These are phyloP conservation scores for Poecilia picta DNA, from an alignment of 2,797 vertebrate genomes.

Conservation along the genomic window DNA sequence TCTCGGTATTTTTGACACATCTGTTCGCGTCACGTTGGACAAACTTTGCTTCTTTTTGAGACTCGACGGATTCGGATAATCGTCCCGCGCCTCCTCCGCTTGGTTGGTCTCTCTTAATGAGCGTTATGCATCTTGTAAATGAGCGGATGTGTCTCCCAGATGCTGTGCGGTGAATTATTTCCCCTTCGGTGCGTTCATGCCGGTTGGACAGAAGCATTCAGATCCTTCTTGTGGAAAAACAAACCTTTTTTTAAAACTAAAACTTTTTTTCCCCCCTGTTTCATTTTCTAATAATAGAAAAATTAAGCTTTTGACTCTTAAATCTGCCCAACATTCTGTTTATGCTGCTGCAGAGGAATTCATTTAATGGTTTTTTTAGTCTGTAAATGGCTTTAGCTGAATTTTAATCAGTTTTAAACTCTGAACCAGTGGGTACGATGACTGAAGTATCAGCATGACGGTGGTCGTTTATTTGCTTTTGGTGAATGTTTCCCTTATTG, in stretches of 20 bases:
- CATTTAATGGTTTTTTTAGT: background rate
- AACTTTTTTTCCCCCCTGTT: background rate
- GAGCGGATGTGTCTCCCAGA: constrained; percentile 19
- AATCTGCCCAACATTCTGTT: background rate
- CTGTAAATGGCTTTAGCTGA: background rate
- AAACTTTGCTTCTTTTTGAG: background rate
- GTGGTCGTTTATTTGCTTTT: background rate
- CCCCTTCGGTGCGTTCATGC: background rate
- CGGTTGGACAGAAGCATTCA: background rate
- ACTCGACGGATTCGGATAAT: constrained; percentile 55
- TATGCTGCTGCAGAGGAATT: background rate
- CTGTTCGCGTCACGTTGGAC: background rate
- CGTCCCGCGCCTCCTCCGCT: constrained; percentile 55
- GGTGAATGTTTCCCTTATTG: background rate
- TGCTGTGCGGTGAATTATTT: constrained; percentile 39
- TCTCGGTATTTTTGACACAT: background rate
- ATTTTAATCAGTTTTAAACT: background rate
- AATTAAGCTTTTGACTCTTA: background rate
- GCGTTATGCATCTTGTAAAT: constrained; percentile 20
- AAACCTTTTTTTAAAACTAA: background rate
- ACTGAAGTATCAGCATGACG: background rate
- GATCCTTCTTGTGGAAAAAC: background rate
- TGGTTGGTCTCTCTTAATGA: constrained; percentile 65
- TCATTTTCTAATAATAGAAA: background rate
- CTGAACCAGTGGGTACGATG: background rate